Evolutionary conservation across 2,797 vertebrate genomes (phyloP), one percentile per base, ranked within the genome.

Genomic region (Echeneis naucrates): DNA sequence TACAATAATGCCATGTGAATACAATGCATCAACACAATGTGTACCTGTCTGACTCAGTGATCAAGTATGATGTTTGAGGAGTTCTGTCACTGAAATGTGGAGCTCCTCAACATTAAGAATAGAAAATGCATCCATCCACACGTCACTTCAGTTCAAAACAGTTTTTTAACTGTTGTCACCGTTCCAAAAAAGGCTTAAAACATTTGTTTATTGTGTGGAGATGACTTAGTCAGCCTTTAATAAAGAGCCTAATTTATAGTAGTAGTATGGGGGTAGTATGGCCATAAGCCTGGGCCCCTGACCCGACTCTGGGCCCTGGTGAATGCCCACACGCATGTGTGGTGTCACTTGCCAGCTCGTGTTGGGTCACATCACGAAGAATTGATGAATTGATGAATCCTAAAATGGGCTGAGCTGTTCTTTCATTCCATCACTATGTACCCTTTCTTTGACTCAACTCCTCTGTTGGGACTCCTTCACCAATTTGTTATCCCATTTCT

Each of bases 201-300:
- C 64, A 79, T 80, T 17, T 65, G 48, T 40, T 73, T 77, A 30
- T 26, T 38, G 72, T 79, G 61, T 73, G 40, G 54, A 72, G 17
- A 48, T 45, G 32, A 71, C 23, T 33, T 51, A 2, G 5, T 51
- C 42, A 54, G 9, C 14, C 19, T 56, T 37, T 8, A 47, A 3
- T 35, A 19, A 44, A 47, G 3, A n/a, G 30, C 1, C 4, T 72
- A 9, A 19, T n/a, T n/a, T n/a, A n/a, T n/a, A n/a, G n/a, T n/a
- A n/a, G n/a, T n/a, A n/a, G n/a, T n/a, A n/a, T n/a, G n/a, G n/a
- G n/a, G n/a, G n/a, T n/a, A n/a, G n/a, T n/a, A n/a, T n/a, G n/a
- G n/a, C n/a, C n/a, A n/a, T n/a, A n/a, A n/a, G n/a, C n/a, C n/a
- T n/a, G n/a, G n/a, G n/a, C n/a, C n/a, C n/a, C n/a, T n/a, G n/a